These are phyloP conservation scores for Crenichthys baileyi DNA, from an alignment of 2,797 vertebrate species.

Conservation along the genomic window DNA sequence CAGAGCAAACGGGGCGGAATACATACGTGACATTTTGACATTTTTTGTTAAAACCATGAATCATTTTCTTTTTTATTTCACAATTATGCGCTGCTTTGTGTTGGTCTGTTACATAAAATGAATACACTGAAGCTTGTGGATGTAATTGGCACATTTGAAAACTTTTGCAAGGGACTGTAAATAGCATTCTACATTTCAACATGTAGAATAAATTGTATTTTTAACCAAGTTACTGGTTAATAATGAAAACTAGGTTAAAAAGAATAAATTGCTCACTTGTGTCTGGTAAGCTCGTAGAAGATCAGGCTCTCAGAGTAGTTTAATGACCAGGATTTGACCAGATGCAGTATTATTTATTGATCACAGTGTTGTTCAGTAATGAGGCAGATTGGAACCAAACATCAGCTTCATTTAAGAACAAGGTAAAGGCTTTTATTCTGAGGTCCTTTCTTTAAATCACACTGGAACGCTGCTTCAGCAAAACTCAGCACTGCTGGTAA, in stretches of 20 bases:
- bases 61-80: not conserved
- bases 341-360: constrained; percentile 4
- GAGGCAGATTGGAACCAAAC: not conserved
- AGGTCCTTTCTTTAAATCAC: not conserved
- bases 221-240: no score
- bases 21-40: no score
- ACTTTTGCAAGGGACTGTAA: not conserved
- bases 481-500: not conserved
- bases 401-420: not conserved
- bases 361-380: constrained; percentile 2
- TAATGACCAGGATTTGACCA: not conserved
- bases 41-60: not conserved
- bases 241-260: no score
- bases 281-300: not conserved
- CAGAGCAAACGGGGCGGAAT: no score
- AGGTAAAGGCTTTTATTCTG: not conserved
- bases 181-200: not conserved
- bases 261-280: not conserved
- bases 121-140: not conserved
- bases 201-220: not conserved
- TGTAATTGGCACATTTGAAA: not conserved
- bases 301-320: not conserved
- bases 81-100: not conserved
- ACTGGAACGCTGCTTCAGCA: not conserved
- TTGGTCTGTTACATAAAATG: not conserved